phyloP scores from a whole-genome alignment of 2,888 invertebrate species.

The Nephrotoma guestfalica region DNA sequence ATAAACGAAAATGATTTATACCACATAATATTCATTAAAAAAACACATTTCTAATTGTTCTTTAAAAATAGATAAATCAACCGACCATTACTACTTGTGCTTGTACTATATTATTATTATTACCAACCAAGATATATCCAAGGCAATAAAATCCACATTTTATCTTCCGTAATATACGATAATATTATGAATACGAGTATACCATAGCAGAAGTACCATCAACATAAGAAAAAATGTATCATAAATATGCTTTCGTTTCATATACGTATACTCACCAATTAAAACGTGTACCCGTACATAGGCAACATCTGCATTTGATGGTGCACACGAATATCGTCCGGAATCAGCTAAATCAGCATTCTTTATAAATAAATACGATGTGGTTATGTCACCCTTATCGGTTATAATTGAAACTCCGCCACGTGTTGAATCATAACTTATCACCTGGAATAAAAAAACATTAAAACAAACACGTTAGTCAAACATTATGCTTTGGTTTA shows the following conservation, averaged over 20 bases:
- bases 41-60: background rate
- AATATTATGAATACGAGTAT: background rate
- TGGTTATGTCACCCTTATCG: slow-evolving; percentile 66
- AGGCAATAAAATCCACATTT: background rate
- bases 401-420: slow-evolving; percentile 68
- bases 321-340: slow-evolving; percentile 66
- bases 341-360: slow-evolving; percentile 60
- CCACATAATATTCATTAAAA: background rate
- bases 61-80: background rate
- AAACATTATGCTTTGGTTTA: background rate
- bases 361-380: slow-evolving; percentile 63
- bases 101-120: background rate
- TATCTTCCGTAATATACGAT: background rate
- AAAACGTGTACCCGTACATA: slow-evolving; percentile 67
- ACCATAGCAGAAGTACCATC: background rate
- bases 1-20: background rate
- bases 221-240: background rate
- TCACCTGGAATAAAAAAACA: slow-evolving; percentile 38
- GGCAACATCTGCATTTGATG: slow-evolving; percentile 66
- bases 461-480: background rate
- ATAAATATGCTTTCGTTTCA: background rate
- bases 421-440: slow-evolving; percentile 64
- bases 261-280: slow-evolving; percentile 47
- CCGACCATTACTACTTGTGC: background rate
- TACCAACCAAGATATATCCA: background rate